Conservation (phyloP, 2,113 vertebrate species). For the Leptobrachium ailaonicum region DNA sequence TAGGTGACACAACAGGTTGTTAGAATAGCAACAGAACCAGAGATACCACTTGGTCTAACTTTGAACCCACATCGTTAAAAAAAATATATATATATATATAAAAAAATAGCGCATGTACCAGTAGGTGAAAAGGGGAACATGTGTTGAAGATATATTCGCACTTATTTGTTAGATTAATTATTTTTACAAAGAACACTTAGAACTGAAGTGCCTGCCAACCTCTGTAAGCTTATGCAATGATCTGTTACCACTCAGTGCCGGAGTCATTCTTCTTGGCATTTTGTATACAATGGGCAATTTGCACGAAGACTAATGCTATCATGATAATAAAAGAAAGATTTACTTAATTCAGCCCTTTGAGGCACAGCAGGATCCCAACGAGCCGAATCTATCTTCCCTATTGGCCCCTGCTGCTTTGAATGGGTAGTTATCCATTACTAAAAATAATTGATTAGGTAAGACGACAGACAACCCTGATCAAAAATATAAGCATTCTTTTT, state of each 20-base stretch:
- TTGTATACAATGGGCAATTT: conserved; percentile 19
- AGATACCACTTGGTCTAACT: too few relatives aligned
- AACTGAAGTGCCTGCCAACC: background rate
- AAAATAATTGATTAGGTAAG: conserved; percentile 12
- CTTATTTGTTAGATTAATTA: background rate
- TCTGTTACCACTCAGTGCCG: background rate
- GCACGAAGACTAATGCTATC: conserved; percentile 25
- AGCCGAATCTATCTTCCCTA: conserved; percentile 11
- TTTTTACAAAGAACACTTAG: background rate
- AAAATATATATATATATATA: too few relatives aligned
- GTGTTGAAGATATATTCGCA: too few relatives aligned
- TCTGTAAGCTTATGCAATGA: background rate
- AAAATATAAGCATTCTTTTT: background rate
- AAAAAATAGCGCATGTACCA: too few relatives aligned
- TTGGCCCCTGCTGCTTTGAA: conserved; percentile 34
- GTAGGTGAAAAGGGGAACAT: too few relatives aligned
- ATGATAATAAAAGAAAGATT: conserved; percentile 39
- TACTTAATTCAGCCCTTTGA: conserved; percentile 8
- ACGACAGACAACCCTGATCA: background rate
- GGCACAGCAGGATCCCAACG: conserved; percentile 21
- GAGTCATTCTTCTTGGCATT: background rate
- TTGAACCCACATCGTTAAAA: too few relatives aligned
- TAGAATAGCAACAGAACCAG: too few relatives aligned
- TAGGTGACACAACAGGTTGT: too few relatives aligned
- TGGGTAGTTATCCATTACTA: conserved; percentile 23